phyloP scores from a whole-genome alignment of 2,888 invertebrate species.

The Sturmia bella region DNA sequence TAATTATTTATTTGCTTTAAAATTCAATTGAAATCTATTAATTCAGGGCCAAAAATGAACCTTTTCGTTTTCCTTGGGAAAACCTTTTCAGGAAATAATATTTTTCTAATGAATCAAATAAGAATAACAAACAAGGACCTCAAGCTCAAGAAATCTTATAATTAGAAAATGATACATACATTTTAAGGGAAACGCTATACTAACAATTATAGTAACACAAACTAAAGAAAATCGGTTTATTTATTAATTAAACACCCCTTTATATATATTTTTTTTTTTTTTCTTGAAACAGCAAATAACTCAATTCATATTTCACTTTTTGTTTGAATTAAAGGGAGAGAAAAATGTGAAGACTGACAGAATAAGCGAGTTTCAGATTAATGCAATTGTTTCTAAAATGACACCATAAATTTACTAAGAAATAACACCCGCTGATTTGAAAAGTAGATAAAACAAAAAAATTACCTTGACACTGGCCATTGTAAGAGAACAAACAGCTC shows the following conservation, averaged over 20 bases:
- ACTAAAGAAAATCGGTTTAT: constrained; percentile 51
- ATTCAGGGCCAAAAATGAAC: too few species aligned
- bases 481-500: constrained; percentile 2
- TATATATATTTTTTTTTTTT: constrained; percentile 10
- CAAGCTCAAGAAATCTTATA: too few species aligned
- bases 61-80: too few species aligned
- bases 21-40: too few species aligned
- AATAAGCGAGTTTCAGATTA: constrained; percentile 33
- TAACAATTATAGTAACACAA: constrained; percentile 1
- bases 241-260: constrained; percentile 65
- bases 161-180: too few species aligned
- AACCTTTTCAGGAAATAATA: too few species aligned
- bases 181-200: not conserved
- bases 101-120: too few species aligned
- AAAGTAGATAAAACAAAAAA: constrained; percentile 43
- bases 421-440: constrained; percentile 66
- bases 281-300: constrained; percentile 34
- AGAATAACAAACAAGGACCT: too few species aligned
- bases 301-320: constrained; percentile 42
- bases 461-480: constrained; percentile 47
- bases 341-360: constrained; percentile 7
- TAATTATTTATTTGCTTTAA: too few species aligned
- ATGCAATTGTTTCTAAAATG: constrained; percentile 61
- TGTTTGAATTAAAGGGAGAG: constrained; percentile 1
- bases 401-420: constrained; percentile 65